A percentile compares a stretch with the other conserved stretches of the same genome.
These are phyloP conservation scores for Chiloscyllium punctatum DNA, from an alignment of 2,797 vertebrate genomes.

Conservation along the genomic window DNA sequence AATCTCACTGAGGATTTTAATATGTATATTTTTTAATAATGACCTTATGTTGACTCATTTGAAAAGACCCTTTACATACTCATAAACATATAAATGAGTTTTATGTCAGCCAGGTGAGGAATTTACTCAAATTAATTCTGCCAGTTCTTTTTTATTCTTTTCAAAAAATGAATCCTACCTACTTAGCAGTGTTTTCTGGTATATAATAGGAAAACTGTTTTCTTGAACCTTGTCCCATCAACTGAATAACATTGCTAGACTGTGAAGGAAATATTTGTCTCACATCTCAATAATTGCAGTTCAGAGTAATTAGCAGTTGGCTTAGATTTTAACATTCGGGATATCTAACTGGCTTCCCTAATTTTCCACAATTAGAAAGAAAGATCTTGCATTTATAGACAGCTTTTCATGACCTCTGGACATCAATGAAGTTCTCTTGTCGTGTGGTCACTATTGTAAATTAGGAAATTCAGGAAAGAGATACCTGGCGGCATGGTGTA, in stretches of 20 bases:
- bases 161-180: background rate
- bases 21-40: background rate
- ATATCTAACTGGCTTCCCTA: background rate
- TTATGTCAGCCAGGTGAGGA: background rate
- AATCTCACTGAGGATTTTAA: background rate
- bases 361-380: background rate
- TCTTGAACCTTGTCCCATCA: background rate
- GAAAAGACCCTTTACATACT: background rate
- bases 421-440: background rate
- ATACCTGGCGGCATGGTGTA: too few relatives aligned
- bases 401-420: background rate
- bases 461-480: background rate
- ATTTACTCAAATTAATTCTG: background rate
- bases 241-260: background rate
- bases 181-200: background rate
- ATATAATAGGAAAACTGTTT: background rate
- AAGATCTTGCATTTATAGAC: background rate
- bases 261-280: background rate
- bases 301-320: background rate
- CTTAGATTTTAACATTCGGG: background rate
- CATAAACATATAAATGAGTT: slow-evolving; percentile 19
- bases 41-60: background rate
- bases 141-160: background rate
- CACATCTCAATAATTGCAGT: background rate
- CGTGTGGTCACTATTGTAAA: background rate